Percentiles rank a stretch among this genome's conserved stretches.
These are phyloP conservation scores for Chlorops oryzae DNA, from an alignment of 1,140 invertebrate genomes.

Conservation along the genomic window DNA sequence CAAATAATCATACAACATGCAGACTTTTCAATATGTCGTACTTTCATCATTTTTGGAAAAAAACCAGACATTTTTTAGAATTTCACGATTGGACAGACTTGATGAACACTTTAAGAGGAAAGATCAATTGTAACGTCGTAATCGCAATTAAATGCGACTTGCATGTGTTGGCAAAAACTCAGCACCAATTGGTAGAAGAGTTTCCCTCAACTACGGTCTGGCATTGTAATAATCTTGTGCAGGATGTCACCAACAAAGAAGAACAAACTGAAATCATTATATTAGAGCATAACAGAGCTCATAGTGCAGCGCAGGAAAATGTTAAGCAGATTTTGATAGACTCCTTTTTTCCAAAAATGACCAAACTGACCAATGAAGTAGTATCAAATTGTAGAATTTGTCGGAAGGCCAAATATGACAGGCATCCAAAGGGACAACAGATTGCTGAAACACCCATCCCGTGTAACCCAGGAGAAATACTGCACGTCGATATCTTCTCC, in stretches of 20 bases:
- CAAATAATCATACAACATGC: constrained; percentile 14
- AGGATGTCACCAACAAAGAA: not conserved
- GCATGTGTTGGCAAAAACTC: not conserved
- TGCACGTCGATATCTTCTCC: no score
- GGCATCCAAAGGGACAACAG: no score
- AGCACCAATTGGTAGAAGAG: not conserved
- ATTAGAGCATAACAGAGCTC: no score
- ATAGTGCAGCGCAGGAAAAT: no score
- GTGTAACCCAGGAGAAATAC: no score
- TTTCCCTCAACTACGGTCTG: constrained; percentile 4
- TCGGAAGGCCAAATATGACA: constrained; percentile 4
- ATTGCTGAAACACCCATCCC: no score
- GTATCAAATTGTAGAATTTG: no score
- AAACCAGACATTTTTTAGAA: constrained; percentile 10
- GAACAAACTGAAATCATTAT: not conserved
- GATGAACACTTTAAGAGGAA: not conserved
- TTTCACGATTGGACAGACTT: constrained; percentile 7
- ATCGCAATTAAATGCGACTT: constrained; percentile 24
- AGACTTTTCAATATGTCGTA: not conserved
- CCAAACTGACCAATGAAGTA: not conserved
- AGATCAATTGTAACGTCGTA: constrained; percentile 7
- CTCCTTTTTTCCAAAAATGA: no score
- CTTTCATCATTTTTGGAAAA: constrained; percentile 5
- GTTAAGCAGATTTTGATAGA: no score
- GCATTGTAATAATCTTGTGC: no score